Percentiles rank a stretch among this genome's conserved stretches.
Evolutionary conservation across 2,113 vertebrate species (phyloP).

Genomic region (Canis aureus): DNA sequence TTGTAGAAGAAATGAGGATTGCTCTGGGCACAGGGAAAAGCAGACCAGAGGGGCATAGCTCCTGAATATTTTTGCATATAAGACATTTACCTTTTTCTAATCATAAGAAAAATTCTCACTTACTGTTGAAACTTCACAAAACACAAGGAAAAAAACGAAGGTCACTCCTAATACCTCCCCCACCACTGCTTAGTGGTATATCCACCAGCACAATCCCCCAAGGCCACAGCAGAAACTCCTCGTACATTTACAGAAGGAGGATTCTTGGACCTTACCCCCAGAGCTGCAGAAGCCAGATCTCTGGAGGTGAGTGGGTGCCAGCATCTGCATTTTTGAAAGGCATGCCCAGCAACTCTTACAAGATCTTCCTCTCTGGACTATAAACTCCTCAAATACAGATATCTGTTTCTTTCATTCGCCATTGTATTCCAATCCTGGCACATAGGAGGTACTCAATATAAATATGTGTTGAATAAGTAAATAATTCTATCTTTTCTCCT

Average conservation of each 20-base stretch:
- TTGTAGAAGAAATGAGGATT: background rate
- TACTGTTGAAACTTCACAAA: constrained; percentile 30
- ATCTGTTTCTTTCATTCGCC: background rate
- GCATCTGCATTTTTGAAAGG: background rate
- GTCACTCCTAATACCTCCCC: background rate
- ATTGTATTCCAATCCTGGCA: background rate
- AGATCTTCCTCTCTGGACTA: background rate
- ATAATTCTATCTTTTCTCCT: background rate
- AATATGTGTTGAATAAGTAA: background rate
- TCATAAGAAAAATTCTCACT: constrained; percentile 6
- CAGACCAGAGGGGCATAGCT: background rate
- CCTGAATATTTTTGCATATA: background rate
- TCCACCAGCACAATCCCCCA: background rate
- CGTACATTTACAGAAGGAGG: background rate
- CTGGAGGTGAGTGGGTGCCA: background rate
- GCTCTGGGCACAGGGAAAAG: accelerated
- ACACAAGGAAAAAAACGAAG: background rate
- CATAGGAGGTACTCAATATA: background rate
- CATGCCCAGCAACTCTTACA: background rate
- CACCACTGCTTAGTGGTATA: background rate
- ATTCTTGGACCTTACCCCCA: accelerated
- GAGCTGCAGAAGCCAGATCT: background rate
- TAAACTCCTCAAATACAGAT: background rate
- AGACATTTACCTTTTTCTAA: background rate
- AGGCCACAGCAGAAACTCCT: background rate